Evolutionary conservation across 2,113 vertebrate species (phyloP), one percentile per base, ranked within the genome.

Genomic region (Loxodonta africana): DNA sequence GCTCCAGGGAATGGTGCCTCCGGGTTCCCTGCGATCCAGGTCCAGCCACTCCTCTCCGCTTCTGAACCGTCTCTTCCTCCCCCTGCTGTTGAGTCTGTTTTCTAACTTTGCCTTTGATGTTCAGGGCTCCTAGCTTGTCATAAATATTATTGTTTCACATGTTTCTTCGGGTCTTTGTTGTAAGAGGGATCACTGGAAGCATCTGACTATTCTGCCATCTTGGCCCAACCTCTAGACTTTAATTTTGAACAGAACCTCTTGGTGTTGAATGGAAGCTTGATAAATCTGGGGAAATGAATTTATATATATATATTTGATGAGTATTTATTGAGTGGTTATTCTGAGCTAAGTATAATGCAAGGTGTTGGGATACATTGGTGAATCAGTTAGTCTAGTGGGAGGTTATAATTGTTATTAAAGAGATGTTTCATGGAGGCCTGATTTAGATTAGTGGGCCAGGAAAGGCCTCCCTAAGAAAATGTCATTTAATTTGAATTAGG

Each of bases 211-310:
- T 37, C 37, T 37, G 37, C 37, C 37, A 37, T 37, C 37, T 37
- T 37, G 37, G 37, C 37, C 37, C 37, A 53, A 53, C 51, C 12
- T 53, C 7, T 53, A 53, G 51, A 53, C 37, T 57, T 77, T 96
- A 85, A 81, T 92, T 94, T 95, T 95, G 15, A 94, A 57, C 33
- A 94, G 93, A 90, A 85, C 48, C 5, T 97, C 44, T 95, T 57
- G 33, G 28, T 85, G 21, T n/a, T 85, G 46, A 92, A 69, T 92
- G 44, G 30, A 53, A 57, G 23, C 44, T 94, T 84, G 73, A 60
- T 88, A 87, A 83, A 88, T 87, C 76, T 95, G 41, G 53, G 33
- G 12, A 90, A 97, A 89, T 95, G 71, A 94, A 67, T 84, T 60
- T 51, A 71, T 94, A 33, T 6, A 71, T 83, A 83, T 48, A 48